phyloP scores from a whole-genome alignment of 2,113 vertebrate genomes.

The Anhinga rufa region DNA sequence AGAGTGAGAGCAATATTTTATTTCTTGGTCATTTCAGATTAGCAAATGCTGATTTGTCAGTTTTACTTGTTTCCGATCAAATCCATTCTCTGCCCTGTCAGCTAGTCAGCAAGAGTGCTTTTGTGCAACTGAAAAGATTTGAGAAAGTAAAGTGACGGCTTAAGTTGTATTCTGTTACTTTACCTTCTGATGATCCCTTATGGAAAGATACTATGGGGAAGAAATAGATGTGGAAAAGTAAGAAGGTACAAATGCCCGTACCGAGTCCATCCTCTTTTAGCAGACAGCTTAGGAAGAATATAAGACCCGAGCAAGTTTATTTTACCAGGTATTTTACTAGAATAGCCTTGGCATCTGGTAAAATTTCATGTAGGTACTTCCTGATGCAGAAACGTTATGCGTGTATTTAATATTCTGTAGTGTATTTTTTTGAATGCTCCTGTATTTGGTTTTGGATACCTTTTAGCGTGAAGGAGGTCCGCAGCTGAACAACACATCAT shows the following conservation, averaged over 20 bases:
- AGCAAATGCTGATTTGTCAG: background rate
- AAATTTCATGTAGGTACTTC: background rate
- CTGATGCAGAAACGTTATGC: background rate
- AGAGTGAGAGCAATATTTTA: background rate
- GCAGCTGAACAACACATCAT: background rate
- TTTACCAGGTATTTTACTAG: background rate
- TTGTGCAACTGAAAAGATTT: background rate
- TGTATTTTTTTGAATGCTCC: background rate
- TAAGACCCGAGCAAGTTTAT: background rate
- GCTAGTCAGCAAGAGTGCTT: background rate
- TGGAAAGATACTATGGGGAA: background rate
- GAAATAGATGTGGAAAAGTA: background rate
- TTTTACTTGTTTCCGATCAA: background rate
- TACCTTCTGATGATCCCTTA: background rate
- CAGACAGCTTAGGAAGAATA: background rate
- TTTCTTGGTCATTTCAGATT: background rate
- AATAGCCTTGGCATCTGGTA: background rate
- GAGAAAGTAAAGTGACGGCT: background rate
- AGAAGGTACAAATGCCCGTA: background rate
- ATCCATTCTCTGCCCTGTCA: background rate
- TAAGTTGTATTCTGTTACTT: background rate
- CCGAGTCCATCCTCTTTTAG: background rate
- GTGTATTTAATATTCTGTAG: background rate
- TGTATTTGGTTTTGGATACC: background rate
- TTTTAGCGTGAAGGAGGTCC: background rate